A percentile compares a stretch with the other conserved stretches of the same genome.
These are phyloP conservation scores for Columba guinea DNA, from an alignment of 2,797 vertebrate genomes.

Conservation along the genomic window DNA sequence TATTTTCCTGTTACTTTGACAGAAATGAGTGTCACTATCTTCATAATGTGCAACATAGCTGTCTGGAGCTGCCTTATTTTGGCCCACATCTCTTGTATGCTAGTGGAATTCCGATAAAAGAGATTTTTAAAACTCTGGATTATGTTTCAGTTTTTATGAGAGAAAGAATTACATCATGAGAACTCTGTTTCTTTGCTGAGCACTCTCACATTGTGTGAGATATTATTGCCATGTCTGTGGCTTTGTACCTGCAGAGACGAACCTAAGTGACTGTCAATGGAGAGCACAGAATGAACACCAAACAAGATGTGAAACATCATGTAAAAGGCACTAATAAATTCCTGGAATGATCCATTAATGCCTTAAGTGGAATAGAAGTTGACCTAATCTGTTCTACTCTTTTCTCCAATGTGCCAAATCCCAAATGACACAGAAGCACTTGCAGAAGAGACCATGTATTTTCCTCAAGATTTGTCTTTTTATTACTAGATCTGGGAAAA, in stretches of 20 bases:
- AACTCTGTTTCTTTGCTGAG: background rate
- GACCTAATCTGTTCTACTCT: background rate
- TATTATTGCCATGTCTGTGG: background rate
- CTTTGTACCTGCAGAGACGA: background rate
- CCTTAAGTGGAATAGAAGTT: background rate
- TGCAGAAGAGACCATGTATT: background rate
- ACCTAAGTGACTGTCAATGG: background rate
- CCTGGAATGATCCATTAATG: background rate
- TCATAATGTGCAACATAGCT: background rate
- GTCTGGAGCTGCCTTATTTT: background rate
- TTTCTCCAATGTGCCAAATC: background rate
- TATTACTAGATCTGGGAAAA: background rate
- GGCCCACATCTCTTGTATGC: background rate
- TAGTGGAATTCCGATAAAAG: background rate
- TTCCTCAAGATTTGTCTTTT: background rate
- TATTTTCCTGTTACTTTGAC: background rate
- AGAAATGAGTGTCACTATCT: background rate
- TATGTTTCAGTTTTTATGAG: background rate
- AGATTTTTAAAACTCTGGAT: background rate
- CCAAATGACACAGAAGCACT: background rate
- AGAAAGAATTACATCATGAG: background rate
- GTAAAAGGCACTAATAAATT: background rate
- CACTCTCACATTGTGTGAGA: background rate
- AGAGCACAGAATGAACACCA: background rate
- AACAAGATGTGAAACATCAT: background rate